Conservation (phyloP, 2,113 vertebrate species). For the Pituophis catenifer region DNA sequence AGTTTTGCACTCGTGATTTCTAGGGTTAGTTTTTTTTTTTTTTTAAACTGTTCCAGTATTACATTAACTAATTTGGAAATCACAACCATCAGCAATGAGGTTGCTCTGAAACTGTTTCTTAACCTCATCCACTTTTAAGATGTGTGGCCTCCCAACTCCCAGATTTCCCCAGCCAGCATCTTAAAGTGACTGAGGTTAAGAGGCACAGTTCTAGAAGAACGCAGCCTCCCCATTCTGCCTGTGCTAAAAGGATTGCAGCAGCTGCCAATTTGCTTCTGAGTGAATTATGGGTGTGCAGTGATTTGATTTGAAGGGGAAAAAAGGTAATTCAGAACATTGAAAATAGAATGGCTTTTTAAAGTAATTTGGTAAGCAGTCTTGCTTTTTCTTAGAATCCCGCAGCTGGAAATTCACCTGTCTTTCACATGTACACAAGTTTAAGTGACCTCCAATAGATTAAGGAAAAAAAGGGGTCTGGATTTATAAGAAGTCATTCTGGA, state of each 20-base stretch:
- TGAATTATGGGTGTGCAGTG: neutral
- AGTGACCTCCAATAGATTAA: neutral
- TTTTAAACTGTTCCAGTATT: too few species aligned
- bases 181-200: neutral
- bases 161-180: neutral
- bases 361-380: neutral
- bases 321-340: neutral
- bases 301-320: neutral
- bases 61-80: neutral
- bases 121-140: neutral
- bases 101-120: neutral
- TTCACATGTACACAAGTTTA: neutral
- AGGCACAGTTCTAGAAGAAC: neutral
- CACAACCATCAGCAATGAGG: neutral
- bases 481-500: neutral
- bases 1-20: neutral
- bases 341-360: neutral
- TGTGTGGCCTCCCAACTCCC: neutral
- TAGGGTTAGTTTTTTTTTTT: too few species aligned
- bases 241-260: neutral
- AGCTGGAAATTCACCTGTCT: neutral
- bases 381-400: neutral
- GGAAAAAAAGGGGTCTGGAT: neutral
- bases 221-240: neutral
- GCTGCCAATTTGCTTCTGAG: neutral